Evolutionary conservation across 1,140 invertebrate species (phyloP).

Genomic region (Semibalanus balanoides): DNA sequence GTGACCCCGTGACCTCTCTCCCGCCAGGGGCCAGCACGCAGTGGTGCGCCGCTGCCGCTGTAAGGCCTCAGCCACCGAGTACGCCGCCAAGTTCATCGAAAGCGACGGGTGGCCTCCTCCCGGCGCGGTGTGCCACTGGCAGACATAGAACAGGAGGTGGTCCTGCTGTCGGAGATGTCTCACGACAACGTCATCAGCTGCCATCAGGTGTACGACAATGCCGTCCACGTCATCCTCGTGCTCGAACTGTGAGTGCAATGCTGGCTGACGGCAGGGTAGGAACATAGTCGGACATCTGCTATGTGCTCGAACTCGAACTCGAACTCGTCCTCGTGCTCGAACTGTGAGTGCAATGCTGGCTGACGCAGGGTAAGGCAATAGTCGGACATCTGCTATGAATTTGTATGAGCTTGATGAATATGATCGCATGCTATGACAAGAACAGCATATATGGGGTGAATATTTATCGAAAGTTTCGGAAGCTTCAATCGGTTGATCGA

Average conservation of each 20-base stretch:
- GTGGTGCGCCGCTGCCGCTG: constrained; percentile 34
- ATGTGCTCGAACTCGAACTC: no score
- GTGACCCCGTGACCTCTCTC: no score
- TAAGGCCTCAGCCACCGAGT: constrained; percentile 29
- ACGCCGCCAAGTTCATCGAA: constrained; percentile 42
- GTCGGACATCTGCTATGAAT: no score
- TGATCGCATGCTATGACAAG: no score
- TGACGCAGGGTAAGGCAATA: no score
- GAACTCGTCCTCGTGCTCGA: constrained; percentile 42
- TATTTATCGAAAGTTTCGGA: no score
- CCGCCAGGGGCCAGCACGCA: constrained; percentile 40
- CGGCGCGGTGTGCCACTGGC: constrained; percentile 35
- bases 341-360: constrained; percentile 39
- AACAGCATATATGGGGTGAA: no score
- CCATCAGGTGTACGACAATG: constrained; percentile 39
- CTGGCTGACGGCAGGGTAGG: no score
- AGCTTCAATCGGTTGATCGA: no score
- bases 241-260: constrained; percentile 41
- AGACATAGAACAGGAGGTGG: constrained; percentile 39
- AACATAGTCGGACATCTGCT: no score
- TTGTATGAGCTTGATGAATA: no score
- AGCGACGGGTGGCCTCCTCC: constrained; percentile 30
- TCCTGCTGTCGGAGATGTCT: constrained; percentile 35
- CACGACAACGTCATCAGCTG: constrained; percentile 41
- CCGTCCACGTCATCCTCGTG: constrained; percentile 37